Percentiles rank a stretch among this genome's conserved stretches.
Evolutionary conservation across 2,888 invertebrate species (phyloP).

Genomic region (Leptinotarsa haldemani): DNA sequence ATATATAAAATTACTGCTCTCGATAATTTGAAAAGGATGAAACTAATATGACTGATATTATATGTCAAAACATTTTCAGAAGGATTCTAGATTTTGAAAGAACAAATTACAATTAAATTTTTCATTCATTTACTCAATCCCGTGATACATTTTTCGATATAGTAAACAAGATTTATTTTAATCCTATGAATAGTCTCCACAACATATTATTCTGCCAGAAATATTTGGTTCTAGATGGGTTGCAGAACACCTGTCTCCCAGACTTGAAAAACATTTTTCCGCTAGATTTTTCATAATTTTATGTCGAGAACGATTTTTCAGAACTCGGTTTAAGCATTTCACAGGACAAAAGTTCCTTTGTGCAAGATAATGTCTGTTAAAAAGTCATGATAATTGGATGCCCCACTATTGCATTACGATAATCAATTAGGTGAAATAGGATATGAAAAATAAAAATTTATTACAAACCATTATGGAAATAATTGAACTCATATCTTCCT

Average conservation of each 20-base stretch:
- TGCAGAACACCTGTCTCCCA: constrained; percentile 3
- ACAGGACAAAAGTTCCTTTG: neutral
- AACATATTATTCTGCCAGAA: constrained; percentile 14
- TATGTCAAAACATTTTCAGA: neutral
- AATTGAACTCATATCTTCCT: no score
- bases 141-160: neutral
- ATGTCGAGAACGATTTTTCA: neutral
- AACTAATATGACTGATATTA: neutral
- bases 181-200: constrained; percentile 3
- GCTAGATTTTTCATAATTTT: neutral
- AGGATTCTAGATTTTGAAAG: neutral
- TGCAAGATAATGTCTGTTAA: neutral
- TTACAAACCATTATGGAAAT: no score
- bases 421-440: no score
- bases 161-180: constrained; percentile 5
- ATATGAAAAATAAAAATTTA: no score
- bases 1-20: constrained; percentile 1
- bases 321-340: neutral
- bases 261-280: constrained; percentile 2
- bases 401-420: neutral
- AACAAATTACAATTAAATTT: neutral
- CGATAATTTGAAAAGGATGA: neutral
- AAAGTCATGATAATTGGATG: neutral
- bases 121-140: neutral
- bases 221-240: neutral